Base-by-base conservation (phyloP, 1,140 invertebrate species). In the Drosophila kikkawai region DNA sequence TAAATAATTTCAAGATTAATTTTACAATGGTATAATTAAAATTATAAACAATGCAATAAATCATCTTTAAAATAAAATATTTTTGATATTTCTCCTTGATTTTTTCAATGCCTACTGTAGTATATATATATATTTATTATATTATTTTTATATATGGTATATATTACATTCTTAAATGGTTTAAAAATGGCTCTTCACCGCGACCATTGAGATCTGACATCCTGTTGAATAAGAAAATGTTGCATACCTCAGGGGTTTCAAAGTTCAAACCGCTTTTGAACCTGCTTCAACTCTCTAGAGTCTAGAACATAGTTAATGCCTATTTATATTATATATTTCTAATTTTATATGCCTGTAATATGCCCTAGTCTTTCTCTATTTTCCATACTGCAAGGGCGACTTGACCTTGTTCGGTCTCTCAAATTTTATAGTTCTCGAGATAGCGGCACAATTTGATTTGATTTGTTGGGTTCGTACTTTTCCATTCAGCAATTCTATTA, bases 401-500 rank as follows among this genome's bases (percentile, higher is more conserved):
- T 19, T 53, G 12, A 53, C 50, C 29, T 53, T 34, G 2, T 2
- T 36, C n/a, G n/a, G 11, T 1, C 3, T 36, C 13, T 7, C 11
- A 22, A 22, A 3, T 9, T 55, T 5, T 55, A 36, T 55, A 37
- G 7, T 55, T 7, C 17, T 6, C 4, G 4, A 55, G 34, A 55
- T 37, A 55, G 17, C 34, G 13, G 17, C 7, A 36, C 6, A 36
- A 36, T 19, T 22, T 37, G 12, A 55, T 55, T 37, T 55, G 34
- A 55, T 34, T 19, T 22, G 1, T 13, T 32, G 22, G 32, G 7
- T 65, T 50, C 11, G 44, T 50, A 66, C 13, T 53, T 70, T 70
- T 70, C 63, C 64, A 66, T 42, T 41, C 19, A 66, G 15, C 22
- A 29, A 34, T 17, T 66, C 41, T 69, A 53, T 67, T 36, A 22